Percentiles rank a stretch among this genome's conserved stretches.
These are phyloP conservation scores for Cataglyphis cursor DNA, from an alignment of 2,888 invertebrate species.

Conservation along the genomic window DNA sequence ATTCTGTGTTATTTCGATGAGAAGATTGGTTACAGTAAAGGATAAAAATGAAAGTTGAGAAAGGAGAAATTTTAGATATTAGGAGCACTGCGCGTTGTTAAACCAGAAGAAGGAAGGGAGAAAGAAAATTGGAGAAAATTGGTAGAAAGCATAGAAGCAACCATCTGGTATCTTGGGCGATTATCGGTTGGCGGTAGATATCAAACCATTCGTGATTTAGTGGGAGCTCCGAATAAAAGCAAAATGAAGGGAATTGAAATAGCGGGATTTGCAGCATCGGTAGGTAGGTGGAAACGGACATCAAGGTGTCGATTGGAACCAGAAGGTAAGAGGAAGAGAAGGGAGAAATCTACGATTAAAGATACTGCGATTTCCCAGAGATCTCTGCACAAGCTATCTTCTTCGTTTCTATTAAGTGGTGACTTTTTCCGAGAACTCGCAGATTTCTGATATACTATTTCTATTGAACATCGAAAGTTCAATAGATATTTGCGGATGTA, in stretches of 20 bases:
- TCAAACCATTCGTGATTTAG: slow-evolving; percentile 76
- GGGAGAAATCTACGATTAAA: slow-evolving; percentile 60
- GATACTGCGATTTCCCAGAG: slow-evolving; percentile 53
- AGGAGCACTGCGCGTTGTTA: background rate
- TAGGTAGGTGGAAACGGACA: slow-evolving; percentile 25
- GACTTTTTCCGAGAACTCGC: slow-evolving; percentile 39
- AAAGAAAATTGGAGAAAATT: slow-evolving; percentile 37
- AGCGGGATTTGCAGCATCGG: slow-evolving; percentile 62
- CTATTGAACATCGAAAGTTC: background rate
- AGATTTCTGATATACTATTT: slow-evolving; percentile 4
- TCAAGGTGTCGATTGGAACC: slow-evolving; percentile 62
- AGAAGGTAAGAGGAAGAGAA: slow-evolving; percentile 21
- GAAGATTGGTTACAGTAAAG: slow-evolving; percentile 4
- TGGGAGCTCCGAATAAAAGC: slow-evolving; percentile 70
- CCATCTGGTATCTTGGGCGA: slow-evolving; percentile 72
- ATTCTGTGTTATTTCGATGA: slow-evolving; percentile 5
- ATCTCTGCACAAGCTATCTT: slow-evolving; percentile 43
- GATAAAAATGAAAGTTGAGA: slow-evolving; percentile 54
- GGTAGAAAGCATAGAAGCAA: slow-evolving; percentile 51
- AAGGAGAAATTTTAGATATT: slow-evolving; percentile 48
- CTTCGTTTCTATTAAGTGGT: slow-evolving; percentile 61
- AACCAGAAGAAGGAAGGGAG: slow-evolving; percentile 7
- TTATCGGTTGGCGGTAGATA: slow-evolving; percentile 74
- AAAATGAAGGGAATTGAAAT: slow-evolving; percentile 76
- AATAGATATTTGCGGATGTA: background rate